Conservation (phyloP, 1,140 invertebrate genomes). For the Delia radicum region DNA sequence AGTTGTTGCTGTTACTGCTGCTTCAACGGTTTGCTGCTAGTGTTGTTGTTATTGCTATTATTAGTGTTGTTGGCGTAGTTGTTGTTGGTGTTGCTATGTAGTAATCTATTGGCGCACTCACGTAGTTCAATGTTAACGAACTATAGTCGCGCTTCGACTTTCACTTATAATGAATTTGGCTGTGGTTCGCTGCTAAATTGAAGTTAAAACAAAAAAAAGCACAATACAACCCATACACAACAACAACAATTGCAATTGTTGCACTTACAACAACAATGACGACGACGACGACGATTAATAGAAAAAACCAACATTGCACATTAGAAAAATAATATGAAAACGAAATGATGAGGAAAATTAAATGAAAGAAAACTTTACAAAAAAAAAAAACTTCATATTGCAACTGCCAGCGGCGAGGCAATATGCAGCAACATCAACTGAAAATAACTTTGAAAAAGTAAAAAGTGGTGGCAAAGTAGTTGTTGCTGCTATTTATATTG, state of each 20-base stretch:
- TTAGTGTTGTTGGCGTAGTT: slow-evolving; percentile 30
- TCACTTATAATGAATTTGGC: slow-evolving; percentile 34
- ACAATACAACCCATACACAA: background rate
- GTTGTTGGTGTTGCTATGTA: slow-evolving; percentile 27
- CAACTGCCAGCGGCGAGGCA: background rate
- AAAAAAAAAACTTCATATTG: background rate
- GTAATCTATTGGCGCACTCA: slow-evolving; percentile 27
- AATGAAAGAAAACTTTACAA: background rate
- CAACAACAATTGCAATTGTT: background rate
- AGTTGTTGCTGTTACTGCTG: background rate
- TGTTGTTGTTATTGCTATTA: slow-evolving; percentile 1
- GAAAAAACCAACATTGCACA: slow-evolving; percentile 3
- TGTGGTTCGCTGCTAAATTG: slow-evolving; percentile 26
- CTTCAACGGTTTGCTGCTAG: background rate
- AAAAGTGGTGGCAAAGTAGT: background rate
- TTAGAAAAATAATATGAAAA: slow-evolving; percentile 10
- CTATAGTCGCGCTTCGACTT: slow-evolving; percentile 37
- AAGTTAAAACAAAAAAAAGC: background rate
- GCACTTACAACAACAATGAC: background rate
- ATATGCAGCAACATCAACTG: background rate
- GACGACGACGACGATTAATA: background rate
- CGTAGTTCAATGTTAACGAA: slow-evolving; percentile 56
- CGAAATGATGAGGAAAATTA: background rate
- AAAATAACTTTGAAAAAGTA: background rate
- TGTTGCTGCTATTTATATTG: background rate